Base-by-base conservation (phyloP, 2,888 invertebrate species). In the Ennomos erosarius region DNA sequence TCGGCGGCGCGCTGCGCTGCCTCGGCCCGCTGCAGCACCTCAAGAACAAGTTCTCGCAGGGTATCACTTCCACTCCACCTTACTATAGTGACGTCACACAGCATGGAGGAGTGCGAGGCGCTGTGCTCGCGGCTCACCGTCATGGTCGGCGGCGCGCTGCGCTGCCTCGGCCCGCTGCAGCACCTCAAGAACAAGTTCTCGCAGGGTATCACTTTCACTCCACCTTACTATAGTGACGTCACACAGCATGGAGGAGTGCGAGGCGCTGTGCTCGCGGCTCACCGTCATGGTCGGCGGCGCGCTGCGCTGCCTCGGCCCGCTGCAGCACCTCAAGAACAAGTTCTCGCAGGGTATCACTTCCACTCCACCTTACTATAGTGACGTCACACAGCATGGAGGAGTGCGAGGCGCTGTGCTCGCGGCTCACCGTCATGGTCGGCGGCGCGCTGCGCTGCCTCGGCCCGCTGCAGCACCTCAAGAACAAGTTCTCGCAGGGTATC, bases 61-160 rank as follows among this genome's bases (percentile, higher is more conserved):
- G 94, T 94, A 73, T 26, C 26, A 6, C 26, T 26, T 26, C 6
- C 6, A 6, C 26, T 26, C 5, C 26, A 26, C 26, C 26, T 26
- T 26, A 26, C 26, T 26, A 26, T 97, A 38, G 87, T 97, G 34
- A 78, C 80, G 43, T 78, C 80, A 10, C 81, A 81, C 75, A 79
- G 76, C 67, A 96, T 96, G 95, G 95, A 95, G 77, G 96, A 96
- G 81, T 96, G 96, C 78, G 96, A 96, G 84, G 95, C 95, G 8
- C 84, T 96, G n/a, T 96, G 96, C 76, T 95, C 95, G 0, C 90
- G 96, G 9, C 81, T 96, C 65, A 95, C 95, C 39, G 95, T 96
- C 46, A 96, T 96, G 96, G 96, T 95, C 11, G 93, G 94, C 71
- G 96, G 96, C 0, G 87, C 92, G 59, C 93, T 96, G 67, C 90